Percentiles rank a stretch among this genome's conserved stretches.
These are phyloP conservation scores for Baccha elongata DNA, from an alignment of 2,888 invertebrate genomes.

Conservation along the genomic window DNA sequence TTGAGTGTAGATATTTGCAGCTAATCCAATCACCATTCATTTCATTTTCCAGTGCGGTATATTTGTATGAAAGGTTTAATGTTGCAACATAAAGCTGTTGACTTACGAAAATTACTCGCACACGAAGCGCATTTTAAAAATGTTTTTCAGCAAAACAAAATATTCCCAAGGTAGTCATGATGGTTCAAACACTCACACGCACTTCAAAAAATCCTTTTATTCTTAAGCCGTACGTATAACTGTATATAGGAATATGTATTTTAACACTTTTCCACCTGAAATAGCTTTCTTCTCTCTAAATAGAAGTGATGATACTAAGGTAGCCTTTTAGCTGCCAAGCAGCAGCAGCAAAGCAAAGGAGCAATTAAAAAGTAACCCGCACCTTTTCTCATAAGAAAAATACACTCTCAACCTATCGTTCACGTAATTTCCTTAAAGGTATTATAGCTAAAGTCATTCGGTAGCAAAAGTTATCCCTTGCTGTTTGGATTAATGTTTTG, in stretches of 20 bases:
- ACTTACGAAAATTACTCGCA: slow-evolving; percentile 66
- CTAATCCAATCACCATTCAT: slow-evolving; percentile 70
- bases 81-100: slow-evolving; percentile 65
- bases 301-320: slow-evolving; percentile 66
- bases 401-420: slow-evolving; percentile 33
- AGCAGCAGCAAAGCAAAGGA: slow-evolving; percentile 17
- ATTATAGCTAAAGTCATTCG: slow-evolving; percentile 30
- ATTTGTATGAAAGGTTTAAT: slow-evolving; percentile 54
- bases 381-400: slow-evolving; percentile 11
- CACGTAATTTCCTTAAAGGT: slow-evolving; percentile 23
- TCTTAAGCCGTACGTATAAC: slow-evolving; percentile 30
- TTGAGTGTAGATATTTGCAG: neutral
- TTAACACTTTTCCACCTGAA: slow-evolving; percentile 49
- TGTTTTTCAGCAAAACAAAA: slow-evolving; percentile 33
- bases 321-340: slow-evolving; percentile 52
- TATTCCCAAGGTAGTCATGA: neutral
- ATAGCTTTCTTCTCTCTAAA: slow-evolving; percentile 56
- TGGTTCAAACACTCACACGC: slow-evolving; percentile 12
- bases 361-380: slow-evolving; percentile 64
- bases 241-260: neutral
- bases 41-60: slow-evolving; percentile 48
- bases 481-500: slow-evolving; percentile 47
- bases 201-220: slow-evolving; percentile 36
- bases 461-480: slow-evolving; percentile 27
- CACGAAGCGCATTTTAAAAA: slow-evolving; percentile 65